Evolutionary conservation across 2,113 vertebrate species (phyloP), one percentile per base, ranked within the genome.

Genomic region (Orientallactaga bullata): DNA sequence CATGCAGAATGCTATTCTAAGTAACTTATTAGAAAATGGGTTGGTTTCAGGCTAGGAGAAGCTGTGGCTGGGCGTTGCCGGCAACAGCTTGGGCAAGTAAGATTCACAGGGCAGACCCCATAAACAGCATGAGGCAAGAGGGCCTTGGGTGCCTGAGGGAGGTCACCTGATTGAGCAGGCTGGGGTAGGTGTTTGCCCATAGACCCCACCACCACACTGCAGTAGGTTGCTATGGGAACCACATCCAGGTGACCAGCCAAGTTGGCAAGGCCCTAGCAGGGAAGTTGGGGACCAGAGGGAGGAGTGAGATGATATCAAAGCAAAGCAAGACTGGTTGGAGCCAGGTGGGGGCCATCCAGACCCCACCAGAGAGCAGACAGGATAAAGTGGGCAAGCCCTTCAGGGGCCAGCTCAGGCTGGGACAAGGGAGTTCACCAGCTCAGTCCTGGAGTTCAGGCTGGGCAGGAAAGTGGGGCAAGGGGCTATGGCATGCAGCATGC

Each of bases 1-100:
- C 99, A 98, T 98, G 98, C 98, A 99, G 96, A 97, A 95, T 97
- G 97, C 98, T 98, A 98, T 97, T 98, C 97, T 98, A 98, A 98
- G 85, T 97, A 98, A 98, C 97, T 97, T 97, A 98, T 90, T 97
- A 98, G 97, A 97, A 97, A 98, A 98, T 8, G 77, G 97, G 95
- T 98, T 20, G 3, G 92, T 95, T 97, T 98, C 97, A 98, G 98
- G 98, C 98, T 97, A 97, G 97, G 97, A 98, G 98, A 97, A 98
- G 98, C 98, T 98, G 97, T 98, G 98, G 98, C 98, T 98, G 89
- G 97, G 98, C 96, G 98, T 93, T 93, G 97, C 65, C 15, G 73
- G 72, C 96, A 72, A 90, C 89, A 21, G 93, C 96, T 94, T 89
- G 89, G 84, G 91, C 37, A 35, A 28, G 63, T 83, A 73, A 83